Base-by-base conservation (phyloP, 2,113 vertebrate genomes). In the Craseonycteris thonglongyai region DNA sequence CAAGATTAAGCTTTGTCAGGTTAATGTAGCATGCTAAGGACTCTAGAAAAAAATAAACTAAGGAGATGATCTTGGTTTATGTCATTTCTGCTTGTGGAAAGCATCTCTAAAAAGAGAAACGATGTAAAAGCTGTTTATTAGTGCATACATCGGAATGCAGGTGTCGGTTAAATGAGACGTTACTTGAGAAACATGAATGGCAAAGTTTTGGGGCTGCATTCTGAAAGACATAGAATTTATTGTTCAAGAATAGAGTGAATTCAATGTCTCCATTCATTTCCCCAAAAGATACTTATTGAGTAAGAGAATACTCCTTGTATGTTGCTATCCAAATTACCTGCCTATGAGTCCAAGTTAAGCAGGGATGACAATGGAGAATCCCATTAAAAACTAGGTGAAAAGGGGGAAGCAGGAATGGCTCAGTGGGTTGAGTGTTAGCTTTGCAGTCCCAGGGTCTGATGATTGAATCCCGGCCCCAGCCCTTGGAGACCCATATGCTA, bases 1-100 rank as follows among this genome's bases (percentile, higher is more conserved):
- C 96, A 97, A 96, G 96, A 98, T 98, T 98, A 98, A 98, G 97
- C 97, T 97, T 97, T 98, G 98, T 98, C 98, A 98, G 98, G 98
- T 98, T 98, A 98, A 98, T 98, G 98, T 98, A 98, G 98, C 98
- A 99, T 99, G 98, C 98, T 98, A 98, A 98, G 97, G 97, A 98
- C 97, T 97, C 97, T 98, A 98, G 98, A 97, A 98, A 95, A 90
- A 98, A 99, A 98, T 98, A 98, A 99, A 98, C 98, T 98, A 96
- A 98, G 98, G 98, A 97, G 90, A 96, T 90, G 96, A 97, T 97
- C 98, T 98, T 97, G 96, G 97, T 97, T 98, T 98, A 98, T 98
- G 98, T 98, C 97, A 97, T 98, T 98, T 98, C 95, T 98, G 79
- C 97, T 90, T 97, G 94, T 86, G 88, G 95, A 94, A 96, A 96